Conservation (phyloP, 2,113 vertebrate species). For the Turnix velox region DNA sequence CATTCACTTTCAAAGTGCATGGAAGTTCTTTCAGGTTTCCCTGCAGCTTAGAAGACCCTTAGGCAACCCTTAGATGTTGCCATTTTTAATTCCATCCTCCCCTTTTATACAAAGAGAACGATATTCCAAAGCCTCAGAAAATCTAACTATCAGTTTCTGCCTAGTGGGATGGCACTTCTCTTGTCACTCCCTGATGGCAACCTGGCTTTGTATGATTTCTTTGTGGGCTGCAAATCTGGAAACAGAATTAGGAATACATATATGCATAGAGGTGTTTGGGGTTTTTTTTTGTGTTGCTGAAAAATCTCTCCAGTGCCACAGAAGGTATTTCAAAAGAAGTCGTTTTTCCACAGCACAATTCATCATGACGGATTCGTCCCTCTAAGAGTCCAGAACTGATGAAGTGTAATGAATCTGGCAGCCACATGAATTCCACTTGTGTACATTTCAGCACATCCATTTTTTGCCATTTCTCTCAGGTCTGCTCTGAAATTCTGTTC, state of each 20-base stretch:
- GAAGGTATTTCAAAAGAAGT: conserved; percentile 53
- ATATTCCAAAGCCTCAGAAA: neutral
- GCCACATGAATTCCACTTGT: conserved; percentile 30
- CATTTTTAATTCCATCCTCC: neutral
- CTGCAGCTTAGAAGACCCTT: neutral
- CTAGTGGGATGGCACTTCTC: neutral
- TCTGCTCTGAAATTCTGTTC: neutral
- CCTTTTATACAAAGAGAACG: neutral
- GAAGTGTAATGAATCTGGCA: conserved; percentile 53
- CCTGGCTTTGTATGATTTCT: neutral
- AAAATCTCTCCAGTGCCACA: conserved; percentile 43
- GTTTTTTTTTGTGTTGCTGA: neutral
- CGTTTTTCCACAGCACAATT: conserved; percentile 60
- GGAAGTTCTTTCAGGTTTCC: neutral
- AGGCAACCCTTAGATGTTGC: neutral
- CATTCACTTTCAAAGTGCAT: neutral
- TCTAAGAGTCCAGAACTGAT: conserved; percentile 39
- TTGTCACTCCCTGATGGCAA: neutral
- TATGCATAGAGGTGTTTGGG: accelerated
- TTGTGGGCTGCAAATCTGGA: neutral
- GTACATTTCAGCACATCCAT: neutral
- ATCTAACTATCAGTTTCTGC: neutral
- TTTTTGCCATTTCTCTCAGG: neutral
- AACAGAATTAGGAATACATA: neutral
- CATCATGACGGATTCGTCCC: neutral